Conservation (phyloP, 2,888 invertebrate species). For the Phorcus lineatus region DNA sequence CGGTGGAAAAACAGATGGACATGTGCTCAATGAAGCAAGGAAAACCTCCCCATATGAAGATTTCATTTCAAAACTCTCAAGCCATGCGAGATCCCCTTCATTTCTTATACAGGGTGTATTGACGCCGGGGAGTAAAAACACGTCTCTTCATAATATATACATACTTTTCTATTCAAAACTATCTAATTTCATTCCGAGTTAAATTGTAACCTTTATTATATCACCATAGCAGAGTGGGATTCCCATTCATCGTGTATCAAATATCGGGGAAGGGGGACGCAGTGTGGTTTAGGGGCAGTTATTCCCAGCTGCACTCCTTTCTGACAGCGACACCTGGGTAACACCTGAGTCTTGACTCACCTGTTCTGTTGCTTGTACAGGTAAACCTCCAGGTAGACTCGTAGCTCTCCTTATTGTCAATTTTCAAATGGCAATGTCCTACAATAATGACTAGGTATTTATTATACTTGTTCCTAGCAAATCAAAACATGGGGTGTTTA, state of each 20-base stretch:
- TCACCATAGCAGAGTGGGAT: neutral
- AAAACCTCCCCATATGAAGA: neutral
- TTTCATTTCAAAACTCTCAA: neutral
- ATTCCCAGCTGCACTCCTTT: neutral
- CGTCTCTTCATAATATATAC: neutral
- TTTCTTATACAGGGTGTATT: neutral
- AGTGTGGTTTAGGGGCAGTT: neutral
- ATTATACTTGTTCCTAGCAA: too few species aligned
- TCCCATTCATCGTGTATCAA: neutral
- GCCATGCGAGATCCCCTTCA: neutral
- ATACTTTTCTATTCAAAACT: neutral
- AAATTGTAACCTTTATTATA: conserved; percentile 2
- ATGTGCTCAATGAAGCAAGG: neutral
- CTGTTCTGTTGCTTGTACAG: neutral
- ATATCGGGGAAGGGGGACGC: neutral
- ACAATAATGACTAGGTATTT: too few species aligned
- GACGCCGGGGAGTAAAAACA: neutral
- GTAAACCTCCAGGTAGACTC: too few species aligned
- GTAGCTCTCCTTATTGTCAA: too few species aligned
- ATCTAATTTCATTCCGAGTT: neutral
- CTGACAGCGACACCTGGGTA: neutral
- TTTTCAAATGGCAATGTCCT: too few species aligned
- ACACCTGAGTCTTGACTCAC: neutral
- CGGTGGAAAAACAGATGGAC: neutral
- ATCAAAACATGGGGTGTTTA: too few species aligned